Percentiles rank a stretch among this genome's conserved stretches.
Evolutionary conservation across 2,888 invertebrate genomes (phyloP).

Genomic region (Megalurothrips usitatus): DNA sequence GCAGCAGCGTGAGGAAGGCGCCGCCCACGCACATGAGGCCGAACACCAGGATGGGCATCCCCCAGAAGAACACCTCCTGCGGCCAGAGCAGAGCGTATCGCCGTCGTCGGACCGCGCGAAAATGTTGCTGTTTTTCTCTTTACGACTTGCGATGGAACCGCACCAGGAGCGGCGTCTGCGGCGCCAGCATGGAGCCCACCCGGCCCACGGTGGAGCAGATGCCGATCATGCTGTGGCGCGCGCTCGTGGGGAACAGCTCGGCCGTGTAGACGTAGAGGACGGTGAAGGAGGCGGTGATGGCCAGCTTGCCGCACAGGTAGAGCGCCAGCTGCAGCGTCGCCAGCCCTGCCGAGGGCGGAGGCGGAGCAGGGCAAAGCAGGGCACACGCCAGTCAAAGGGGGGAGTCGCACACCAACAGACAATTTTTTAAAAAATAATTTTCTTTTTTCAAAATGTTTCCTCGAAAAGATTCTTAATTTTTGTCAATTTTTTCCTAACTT

Average conservation of each 20-base stretch:
- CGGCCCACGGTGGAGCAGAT: slow-evolving; percentile 42
- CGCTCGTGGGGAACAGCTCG: slow-evolving; percentile 45
- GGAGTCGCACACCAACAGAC: too few species aligned
- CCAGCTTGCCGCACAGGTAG: not conserved
- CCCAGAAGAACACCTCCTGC: slow-evolving; percentile 31
- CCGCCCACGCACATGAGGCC: slow-evolving; percentile 58
- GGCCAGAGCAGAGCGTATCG: not conserved
- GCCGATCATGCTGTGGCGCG: slow-evolving; percentile 41
- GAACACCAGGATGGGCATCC: slow-evolving; percentile 61
- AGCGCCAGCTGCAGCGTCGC: not conserved
- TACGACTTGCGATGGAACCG: too few species aligned
- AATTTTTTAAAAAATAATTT: too few species aligned
- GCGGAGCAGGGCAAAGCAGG: not conserved
- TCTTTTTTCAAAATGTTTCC: too few species aligned
- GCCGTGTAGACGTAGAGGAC: slow-evolving; percentile 47
- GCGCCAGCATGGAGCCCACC: slow-evolving; percentile 42
- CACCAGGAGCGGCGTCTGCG: slow-evolving; percentile 42
- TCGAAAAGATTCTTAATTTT: too few species aligned
- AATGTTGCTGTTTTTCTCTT: too few species aligned
- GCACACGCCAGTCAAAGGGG: not conserved
- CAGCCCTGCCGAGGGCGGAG: not conserved
- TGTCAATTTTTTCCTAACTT: too few species aligned
- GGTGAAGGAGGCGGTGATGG: slow-evolving; percentile 8
- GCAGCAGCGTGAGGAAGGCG: slow-evolving; percentile 57
- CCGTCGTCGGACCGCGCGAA: too few species aligned